phyloP scores from a whole-genome alignment of 64 coral and sea anemone genomes.

The Montipora capricornis region DNA sequence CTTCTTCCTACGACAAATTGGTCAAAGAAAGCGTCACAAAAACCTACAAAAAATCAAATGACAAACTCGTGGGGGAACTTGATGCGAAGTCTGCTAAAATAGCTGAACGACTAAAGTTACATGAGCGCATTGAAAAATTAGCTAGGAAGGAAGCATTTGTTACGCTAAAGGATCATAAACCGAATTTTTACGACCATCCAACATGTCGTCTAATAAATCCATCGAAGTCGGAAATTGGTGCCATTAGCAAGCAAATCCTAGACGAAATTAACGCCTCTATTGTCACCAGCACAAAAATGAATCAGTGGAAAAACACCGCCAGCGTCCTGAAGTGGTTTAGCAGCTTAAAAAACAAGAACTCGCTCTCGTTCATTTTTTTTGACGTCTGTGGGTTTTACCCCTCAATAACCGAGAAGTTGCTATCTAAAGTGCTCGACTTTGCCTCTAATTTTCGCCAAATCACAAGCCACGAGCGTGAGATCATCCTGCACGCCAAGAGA shows the following conservation, averaged over 20 bases:
- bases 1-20: slow-evolving; percentile 43
- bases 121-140: not conserved
- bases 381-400: too few relatives aligned
- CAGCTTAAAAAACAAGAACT: too few relatives aligned
- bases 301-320: slow-evolving; percentile 74
- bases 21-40: slow-evolving; percentile 71
- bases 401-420: too few relatives aligned
- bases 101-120: not conserved
- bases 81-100: slow-evolving; percentile 2
- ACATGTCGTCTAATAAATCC: slow-evolving; percentile 40
- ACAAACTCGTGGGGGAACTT: not conserved
- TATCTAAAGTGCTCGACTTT: too few relatives aligned
- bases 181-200: too few relatives aligned
- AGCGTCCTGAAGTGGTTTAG: slow-evolving; percentile 2
- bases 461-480: too few relatives aligned
- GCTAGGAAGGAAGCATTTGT: too few relatives aligned
- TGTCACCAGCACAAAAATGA: slow-evolving; percentile 32
- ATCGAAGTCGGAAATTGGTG: slow-evolving; percentile 61
- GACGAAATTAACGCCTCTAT: slow-evolving; percentile 52
- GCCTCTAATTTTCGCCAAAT: too few relatives aligned
- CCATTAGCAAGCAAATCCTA: slow-evolving; percentile 65
- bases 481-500: too few relatives aligned
- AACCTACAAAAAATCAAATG: slow-evolving; percentile 28
- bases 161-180: too few relatives aligned
- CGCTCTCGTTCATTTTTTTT: too few relatives aligned